Conservation (phyloP, 1,140 invertebrate genomes). For the Hormaphis cornu region DNA sequence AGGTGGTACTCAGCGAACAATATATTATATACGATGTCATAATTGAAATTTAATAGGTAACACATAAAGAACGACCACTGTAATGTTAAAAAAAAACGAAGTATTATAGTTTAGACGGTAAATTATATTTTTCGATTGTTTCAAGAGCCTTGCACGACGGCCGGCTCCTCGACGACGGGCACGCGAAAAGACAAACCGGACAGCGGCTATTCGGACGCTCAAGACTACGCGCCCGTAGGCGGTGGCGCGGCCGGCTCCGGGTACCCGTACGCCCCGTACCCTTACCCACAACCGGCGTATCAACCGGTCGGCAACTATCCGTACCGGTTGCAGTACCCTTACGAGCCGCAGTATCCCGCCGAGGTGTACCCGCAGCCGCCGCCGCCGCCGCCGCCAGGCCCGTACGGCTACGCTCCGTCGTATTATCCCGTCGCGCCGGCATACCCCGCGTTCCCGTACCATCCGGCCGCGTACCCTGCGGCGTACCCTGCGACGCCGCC, state of each 20-base stretch:
- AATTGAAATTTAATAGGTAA: no score
- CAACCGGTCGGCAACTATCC: neutral
- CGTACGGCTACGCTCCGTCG: neutral
- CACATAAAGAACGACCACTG: no score
- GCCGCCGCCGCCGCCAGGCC: neutral
- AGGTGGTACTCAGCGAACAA: no score
- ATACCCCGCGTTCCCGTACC: neutral
- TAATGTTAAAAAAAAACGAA: no score
- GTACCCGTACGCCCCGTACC: slow-evolving; percentile 11
- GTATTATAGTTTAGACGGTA: no score
- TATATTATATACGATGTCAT: no score
- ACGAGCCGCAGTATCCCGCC: neutral
- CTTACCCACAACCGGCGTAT: neutral
- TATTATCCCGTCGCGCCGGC: neutral
- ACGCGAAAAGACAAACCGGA: slow-evolving; percentile 25
- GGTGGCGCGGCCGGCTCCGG: neutral
- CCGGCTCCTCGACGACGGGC: slow-evolving; percentile 16
- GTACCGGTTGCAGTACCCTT: neutral
- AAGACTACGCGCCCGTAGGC: neutral
- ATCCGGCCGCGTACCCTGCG: neutral
- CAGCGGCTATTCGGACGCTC: neutral
- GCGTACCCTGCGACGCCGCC: neutral
- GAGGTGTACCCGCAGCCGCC: neutral
- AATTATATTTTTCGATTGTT: slow-evolving; percentile 1
- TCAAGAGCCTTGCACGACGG: slow-evolving; percentile 17